Percentiles rank a stretch among this genome's conserved stretches.
These are phyloP conservation scores for Cotesia typhae DNA, from an alignment of 1,140 invertebrate species.

Conservation along the genomic window DNA sequence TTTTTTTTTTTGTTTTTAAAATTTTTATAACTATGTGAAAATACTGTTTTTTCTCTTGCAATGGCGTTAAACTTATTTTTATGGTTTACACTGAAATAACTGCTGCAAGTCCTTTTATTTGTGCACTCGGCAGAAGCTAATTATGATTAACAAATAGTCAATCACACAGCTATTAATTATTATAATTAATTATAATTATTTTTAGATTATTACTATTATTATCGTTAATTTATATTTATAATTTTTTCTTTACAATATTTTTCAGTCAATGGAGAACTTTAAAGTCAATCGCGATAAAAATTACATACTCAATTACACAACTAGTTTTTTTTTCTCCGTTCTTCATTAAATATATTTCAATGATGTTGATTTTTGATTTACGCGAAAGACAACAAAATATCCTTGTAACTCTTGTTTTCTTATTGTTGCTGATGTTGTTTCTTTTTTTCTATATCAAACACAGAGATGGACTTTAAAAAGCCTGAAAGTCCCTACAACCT, in stretches of 20 bases:
- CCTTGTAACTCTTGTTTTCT: neutral
- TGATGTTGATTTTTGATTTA: constrained; percentile 2
- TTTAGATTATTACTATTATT: no score
- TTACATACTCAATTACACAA: neutral
- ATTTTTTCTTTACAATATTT: constrained; percentile 5
- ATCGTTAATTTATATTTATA: no score
- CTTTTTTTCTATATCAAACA: neutral
- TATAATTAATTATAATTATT: neutral
- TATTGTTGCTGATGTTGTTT: neutral
- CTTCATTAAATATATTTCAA: neutral
- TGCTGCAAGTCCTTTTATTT: constrained; percentile 19
- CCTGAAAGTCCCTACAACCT: constrained; percentile 1
- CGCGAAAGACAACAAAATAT: constrained; percentile 7
- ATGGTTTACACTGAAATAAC: constrained; percentile 16
- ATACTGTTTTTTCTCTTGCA: constrained; percentile 46
- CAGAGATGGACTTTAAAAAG: constrained; percentile 1
- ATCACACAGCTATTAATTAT: neutral
- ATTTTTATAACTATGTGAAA: constrained; percentile 43
- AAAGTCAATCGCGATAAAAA: constrained; percentile 9
- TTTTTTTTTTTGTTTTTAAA: constrained; percentile 8
- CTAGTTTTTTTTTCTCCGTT: neutral
- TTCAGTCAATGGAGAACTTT: constrained; percentile 16
- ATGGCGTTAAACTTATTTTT: constrained; percentile 12
- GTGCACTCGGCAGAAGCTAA: constrained; percentile 27
- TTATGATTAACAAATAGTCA: neutral